Conservation (phyloP, 53 echinoderm and acorn worm genomes). For the Echinarachnius parma region DNA sequence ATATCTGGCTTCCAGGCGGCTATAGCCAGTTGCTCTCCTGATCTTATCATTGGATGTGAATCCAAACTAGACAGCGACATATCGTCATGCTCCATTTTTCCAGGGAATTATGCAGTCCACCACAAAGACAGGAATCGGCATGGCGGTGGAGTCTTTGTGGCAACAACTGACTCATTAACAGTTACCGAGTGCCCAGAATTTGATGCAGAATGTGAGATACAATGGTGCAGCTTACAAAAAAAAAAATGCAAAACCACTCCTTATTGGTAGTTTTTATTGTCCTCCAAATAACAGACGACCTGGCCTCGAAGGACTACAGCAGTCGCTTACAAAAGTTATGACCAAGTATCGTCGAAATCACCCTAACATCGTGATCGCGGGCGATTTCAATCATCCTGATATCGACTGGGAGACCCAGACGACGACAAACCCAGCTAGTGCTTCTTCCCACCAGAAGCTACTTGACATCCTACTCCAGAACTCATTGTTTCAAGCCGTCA, state of each 20-base stretch:
- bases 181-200: constrained; percentile 18
- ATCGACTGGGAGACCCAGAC: constrained; percentile 28
- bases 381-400: constrained; percentile 28
- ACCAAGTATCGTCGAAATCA: neutral
- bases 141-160: constrained; percentile 27
- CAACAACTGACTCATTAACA: constrained; percentile 2
- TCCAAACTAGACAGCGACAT: constrained; percentile 16
- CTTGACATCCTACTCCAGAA: constrained; percentile 6
- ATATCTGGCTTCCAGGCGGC: constrained; percentile 2
- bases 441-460: constrained; percentile 2
- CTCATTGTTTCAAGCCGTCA: constrained; percentile 19
- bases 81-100: constrained; percentile 22
- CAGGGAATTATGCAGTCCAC: constrained; percentile 9
- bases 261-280: constrained; percentile 31
- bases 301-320: neutral
- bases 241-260: neutral
- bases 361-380: constrained; percentile 27
- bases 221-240: constrained; percentile 11
- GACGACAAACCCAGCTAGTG: constrained; percentile 7
- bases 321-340: constrained; percentile 17
- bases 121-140: constrained; percentile 14
- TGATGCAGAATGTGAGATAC: constrained; percentile 17
- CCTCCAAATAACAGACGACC: constrained; percentile 5
- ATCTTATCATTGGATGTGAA: constrained; percentile 32
- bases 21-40: constrained; percentile 18